These are phyloP conservation scores for Gadus chalcogrammus DNA, from an alignment of 2,113 vertebrate species.

Conservation along the genomic window DNA sequence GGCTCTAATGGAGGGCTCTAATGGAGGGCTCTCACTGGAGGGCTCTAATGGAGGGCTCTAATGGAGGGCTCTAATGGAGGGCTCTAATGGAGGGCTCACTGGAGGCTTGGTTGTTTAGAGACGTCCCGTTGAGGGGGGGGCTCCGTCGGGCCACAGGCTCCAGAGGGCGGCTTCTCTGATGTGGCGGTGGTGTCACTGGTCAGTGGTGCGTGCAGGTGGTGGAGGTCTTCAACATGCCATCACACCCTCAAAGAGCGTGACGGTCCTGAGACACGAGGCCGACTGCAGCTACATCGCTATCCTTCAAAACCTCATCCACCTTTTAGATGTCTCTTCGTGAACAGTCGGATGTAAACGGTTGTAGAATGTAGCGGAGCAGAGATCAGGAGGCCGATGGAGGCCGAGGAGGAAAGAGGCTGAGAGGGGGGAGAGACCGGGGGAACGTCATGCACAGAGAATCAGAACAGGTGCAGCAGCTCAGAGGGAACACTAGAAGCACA, in stretches of 20 bases:
- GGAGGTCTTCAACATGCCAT: conserved; percentile 29
- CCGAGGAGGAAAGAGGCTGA: too few relatives aligned
- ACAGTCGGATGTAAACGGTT: background rate
- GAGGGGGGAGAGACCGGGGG: too few relatives aligned
- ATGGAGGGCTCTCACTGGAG: too few relatives aligned
- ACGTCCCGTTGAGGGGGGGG: conserved; percentile 60
- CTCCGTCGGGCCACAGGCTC: conserved; percentile 64
- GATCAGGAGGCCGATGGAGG: too few relatives aligned
- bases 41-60: too few relatives aligned
- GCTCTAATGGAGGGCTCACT: too few relatives aligned
- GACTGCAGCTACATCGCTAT: too few relatives aligned
- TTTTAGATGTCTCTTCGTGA: background rate
- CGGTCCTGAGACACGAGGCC: background rate
- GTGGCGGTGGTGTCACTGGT: conserved; percentile 68
- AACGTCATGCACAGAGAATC: conserved; percentile 30
- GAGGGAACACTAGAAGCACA: conserved; percentile 58
- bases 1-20: too few relatives aligned
- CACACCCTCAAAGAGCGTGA: background rate
- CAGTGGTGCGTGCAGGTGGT: conserved; percentile 65
- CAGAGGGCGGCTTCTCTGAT: conserved; percentile 68
- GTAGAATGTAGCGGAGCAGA: background rate
- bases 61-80: too few relatives aligned
- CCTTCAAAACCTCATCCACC: too few relatives aligned
- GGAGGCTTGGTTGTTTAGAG: too few relatives aligned
- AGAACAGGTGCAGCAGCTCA: conserved; percentile 63